These are phyloP conservation scores for Hetaerina americana DNA, from an alignment of 1,140 invertebrate genomes.

Conservation along the genomic window DNA sequence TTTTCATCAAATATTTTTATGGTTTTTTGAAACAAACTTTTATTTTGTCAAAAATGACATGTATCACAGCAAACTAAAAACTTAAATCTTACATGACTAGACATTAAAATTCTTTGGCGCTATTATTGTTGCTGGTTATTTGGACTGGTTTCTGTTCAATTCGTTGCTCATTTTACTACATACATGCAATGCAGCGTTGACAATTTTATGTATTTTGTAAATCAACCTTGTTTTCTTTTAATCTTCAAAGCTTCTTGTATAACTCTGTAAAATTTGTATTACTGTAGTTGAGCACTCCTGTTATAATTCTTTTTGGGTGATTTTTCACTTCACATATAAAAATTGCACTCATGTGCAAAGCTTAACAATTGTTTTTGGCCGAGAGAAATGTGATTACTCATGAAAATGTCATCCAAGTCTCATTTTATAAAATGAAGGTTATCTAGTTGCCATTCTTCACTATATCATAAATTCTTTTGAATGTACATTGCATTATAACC, in stretches of 20 bases:
- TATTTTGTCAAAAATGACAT: not conserved
- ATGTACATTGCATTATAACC: not conserved
- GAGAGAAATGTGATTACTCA: not conserved
- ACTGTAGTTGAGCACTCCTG: not conserved
- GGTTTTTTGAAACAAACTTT: not conserved
- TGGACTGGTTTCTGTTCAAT: slow-evolving; percentile 9
- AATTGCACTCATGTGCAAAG: not conserved
- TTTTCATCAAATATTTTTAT: not conserved
- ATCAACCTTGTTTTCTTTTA: not conserved
- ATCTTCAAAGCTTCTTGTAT: not conserved
- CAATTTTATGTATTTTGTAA: not conserved
- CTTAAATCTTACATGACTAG: not conserved
- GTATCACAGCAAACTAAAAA: not conserved
- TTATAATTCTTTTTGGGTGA: not conserved
- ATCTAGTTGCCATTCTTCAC: not conserved
- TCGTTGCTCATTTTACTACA: slow-evolving; percentile 15
- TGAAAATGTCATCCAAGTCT: not conserved
- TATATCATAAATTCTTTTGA: not conserved
- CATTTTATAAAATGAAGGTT: not conserved
- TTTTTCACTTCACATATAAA: not conserved
- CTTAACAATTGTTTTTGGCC: not conserved
- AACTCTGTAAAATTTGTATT: not conserved
- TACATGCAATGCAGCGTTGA: slow-evolving; percentile 16
- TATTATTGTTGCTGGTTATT: slow-evolving; percentile 2
- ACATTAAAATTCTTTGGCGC: not conserved